Evolutionary conservation across 1,140 invertebrate genomes (phyloP).

Genomic region (Bombus pascuorum): DNA sequence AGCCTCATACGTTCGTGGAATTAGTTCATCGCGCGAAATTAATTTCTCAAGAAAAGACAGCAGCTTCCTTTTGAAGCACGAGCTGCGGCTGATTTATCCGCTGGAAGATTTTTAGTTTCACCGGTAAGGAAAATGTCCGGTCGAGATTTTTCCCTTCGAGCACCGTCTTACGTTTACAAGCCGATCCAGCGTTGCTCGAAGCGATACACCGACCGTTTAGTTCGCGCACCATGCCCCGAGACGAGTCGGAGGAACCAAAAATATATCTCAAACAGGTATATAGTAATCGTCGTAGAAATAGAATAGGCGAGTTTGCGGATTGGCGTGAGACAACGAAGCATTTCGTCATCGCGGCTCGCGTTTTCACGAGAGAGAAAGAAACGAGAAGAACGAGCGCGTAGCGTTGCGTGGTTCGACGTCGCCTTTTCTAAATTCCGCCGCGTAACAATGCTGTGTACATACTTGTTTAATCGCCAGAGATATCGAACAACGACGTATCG

Average conservation of each 20-base stretch:
- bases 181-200: conserved; percentile 35
- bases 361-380: conserved; percentile 38
- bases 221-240: neutral
- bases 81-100: too few species aligned
- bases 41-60: too few species aligned
- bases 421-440: conserved; percentile 11
- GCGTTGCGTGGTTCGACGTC: neutral
- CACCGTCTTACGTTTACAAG: neutral
- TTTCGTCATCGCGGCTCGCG: conserved; percentile 50
- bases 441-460: neutral
- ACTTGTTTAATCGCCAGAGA: neutral
- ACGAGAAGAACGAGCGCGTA: neutral
- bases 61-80: too few species aligned
- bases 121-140: neutral
- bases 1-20: too few species aligned
- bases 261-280: conserved; percentile 67
- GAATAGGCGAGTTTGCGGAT: conserved; percentile 55
- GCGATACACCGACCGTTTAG: neutral
- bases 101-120: neutral
- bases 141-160: neutral
- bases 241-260: conserved; percentile 8
- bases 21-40: too few species aligned
- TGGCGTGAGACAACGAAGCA: conserved; percentile 57
- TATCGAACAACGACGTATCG: conserved; percentile 13
- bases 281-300: conserved; percentile 60